Conservation (phyloP, 2,888 invertebrate genomes). For the Elysia crispata region DNA sequence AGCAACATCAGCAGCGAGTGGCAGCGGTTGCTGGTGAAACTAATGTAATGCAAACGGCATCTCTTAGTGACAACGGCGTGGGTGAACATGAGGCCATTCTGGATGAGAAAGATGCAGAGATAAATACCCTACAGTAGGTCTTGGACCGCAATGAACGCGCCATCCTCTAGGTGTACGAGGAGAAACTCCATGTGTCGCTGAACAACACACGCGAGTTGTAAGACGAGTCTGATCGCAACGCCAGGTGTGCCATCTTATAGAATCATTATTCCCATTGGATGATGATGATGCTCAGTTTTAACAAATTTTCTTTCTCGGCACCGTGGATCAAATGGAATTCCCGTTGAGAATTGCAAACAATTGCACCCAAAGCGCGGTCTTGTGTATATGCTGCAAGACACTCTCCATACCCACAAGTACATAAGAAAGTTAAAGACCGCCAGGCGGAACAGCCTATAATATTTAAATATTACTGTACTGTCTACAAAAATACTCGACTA, state of each 20-base stretch:
- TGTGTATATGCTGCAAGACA: too few species aligned
- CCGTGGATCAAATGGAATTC: too few species aligned
- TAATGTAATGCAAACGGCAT: conserved; percentile 79
- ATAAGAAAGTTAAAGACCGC: too few species aligned
- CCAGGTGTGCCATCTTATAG: conserved; percentile 83
- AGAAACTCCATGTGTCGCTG: conserved; percentile 85
- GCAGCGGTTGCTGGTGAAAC: conserved; percentile 57
- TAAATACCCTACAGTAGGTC: conserved; percentile 83
- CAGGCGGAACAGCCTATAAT: too few species aligned
- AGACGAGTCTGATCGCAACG: conserved; percentile 83
- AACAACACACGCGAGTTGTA: conserved; percentile 83
- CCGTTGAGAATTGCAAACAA: too few species aligned
- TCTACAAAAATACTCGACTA: too few species aligned
- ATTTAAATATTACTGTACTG: too few species aligned
- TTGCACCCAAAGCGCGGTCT: too few species aligned
- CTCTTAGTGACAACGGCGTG: conserved; percentile 90
- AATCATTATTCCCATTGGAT: too few species aligned
- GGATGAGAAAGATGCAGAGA: conserved; percentile 86
- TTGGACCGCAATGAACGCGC: conserved; percentile 88
- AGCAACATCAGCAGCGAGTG: not conserved
- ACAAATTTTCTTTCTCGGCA: too few species aligned
- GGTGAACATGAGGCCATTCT: conserved; percentile 87
- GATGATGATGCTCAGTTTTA: too few species aligned
- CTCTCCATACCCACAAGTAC: too few species aligned
- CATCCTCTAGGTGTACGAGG: conserved; percentile 81